Evolutionary conservation across 2,113 vertebrate genomes (phyloP).

Genomic region (Gallinago undulata): DNA sequence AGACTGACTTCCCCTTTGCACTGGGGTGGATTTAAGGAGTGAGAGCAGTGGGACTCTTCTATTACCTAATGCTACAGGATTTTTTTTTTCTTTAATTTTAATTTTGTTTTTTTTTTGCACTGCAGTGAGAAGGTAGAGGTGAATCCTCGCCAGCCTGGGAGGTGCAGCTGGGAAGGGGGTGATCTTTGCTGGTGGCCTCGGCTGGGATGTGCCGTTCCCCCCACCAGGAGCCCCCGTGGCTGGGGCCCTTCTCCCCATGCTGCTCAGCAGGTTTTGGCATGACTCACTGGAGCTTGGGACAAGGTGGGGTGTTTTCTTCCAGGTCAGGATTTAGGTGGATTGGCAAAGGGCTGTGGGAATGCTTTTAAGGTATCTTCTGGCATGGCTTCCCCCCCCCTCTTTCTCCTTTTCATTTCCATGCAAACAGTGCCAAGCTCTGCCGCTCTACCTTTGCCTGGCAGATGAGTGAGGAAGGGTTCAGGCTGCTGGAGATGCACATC

Average conservation of each 20-base stretch:
- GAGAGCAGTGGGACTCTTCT: not conserved
- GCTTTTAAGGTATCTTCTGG: constrained; percentile 14
- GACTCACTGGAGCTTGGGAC: not conserved
- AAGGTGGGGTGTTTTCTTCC: constrained; percentile 25
- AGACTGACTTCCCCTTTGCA: not conserved
- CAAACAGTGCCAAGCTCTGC: not conserved
- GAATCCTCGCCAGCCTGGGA: not conserved
- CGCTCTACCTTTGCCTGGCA: fast-evolving
- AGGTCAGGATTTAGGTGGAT: constrained; percentile 35
- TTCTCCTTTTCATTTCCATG: not conserved
- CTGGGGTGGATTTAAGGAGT: not conserved
- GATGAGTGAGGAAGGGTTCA: not conserved
- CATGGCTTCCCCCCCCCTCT: not conserved
- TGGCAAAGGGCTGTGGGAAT: constrained; percentile 33
- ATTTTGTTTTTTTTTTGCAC: not conserved
- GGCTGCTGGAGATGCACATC: fast-evolving
- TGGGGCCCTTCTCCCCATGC: not conserved
- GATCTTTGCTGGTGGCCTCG: fast-evolving
- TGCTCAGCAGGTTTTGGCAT: not conserved
- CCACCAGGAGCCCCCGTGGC: fast-evolving
- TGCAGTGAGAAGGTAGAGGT: not conserved
- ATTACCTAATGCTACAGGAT: not conserved
- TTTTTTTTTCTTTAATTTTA: no score
- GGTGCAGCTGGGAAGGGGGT: not conserved
- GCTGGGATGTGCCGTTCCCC: not conserved